phyloP scores from a whole-genome alignment of 2,888 invertebrate species.

The Tipula lateralis region DNA sequence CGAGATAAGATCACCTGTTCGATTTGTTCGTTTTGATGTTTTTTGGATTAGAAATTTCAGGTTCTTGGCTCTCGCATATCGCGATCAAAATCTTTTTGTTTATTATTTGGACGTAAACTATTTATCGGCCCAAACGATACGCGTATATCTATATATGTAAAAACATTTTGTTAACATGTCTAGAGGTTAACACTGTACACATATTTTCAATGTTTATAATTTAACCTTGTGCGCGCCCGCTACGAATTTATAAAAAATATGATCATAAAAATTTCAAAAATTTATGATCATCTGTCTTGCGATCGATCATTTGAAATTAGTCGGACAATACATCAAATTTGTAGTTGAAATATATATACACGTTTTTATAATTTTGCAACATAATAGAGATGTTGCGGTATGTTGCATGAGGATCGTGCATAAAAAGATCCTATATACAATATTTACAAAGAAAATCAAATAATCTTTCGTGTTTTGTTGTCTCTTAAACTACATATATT shows the following conservation, averaged over 20 bases:
- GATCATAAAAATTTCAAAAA: background rate
- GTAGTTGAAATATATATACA: background rate
- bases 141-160: background rate
- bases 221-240: background rate
- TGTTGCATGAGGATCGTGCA: background rate
- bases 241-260: too few species aligned
- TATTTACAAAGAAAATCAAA: background rate
- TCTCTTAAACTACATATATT: background rate
- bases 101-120: background rate
- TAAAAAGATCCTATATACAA: background rate
- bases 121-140: background rate
- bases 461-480: background rate
- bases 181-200: background rate
- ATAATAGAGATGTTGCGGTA: background rate
- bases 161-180: background rate
- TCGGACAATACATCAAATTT: background rate
- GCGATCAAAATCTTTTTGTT: background rate
- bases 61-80: background rate
- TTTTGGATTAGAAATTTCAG: background rate
- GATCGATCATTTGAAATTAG: background rate
- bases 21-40: background rate
- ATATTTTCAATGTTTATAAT: background rate
- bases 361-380: background rate
- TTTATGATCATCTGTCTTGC: background rate
- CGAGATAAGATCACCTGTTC: background rate